phyloP scores from a whole-genome alignment of 2,797 vertebrate genomes.

The Saguinus oedipus region DNA sequence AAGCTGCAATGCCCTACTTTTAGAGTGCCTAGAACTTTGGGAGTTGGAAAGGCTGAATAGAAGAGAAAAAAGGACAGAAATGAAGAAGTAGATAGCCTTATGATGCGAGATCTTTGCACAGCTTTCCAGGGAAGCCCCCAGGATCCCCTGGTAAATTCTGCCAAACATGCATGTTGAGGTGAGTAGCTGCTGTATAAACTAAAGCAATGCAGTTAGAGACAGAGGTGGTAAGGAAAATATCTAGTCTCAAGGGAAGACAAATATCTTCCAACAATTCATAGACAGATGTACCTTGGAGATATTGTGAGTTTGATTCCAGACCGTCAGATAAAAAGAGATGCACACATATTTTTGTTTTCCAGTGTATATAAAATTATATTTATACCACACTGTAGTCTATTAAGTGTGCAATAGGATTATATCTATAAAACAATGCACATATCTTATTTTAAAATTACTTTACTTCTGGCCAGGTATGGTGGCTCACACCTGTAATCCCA shows the following conservation, averaged over 20 bases:
- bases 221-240: not conserved
- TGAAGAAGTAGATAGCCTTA: not conserved
- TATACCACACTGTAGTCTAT: not conserved
- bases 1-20: not conserved
- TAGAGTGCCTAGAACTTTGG: not conserved
- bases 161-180: accelerated
- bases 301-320: not conserved
- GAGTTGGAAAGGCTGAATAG: not conserved
- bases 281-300: not conserved
- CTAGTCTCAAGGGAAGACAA: not conserved
- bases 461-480: not conserved
- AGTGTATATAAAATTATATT: not conserved
- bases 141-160: not conserved
- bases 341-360: not conserved
- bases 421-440: not conserved
- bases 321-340: not conserved
- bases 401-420: not conserved
- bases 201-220: not conserved
- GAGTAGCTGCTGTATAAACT: not conserved
- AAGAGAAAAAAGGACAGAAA: not conserved
- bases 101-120: not conserved
- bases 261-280: not conserved
- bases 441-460: not conserved
- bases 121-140: not conserved
- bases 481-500: not conserved